Evolutionary conservation across 2,888 invertebrate genomes (phyloP).

Genomic region (Xanthia togata): DNA sequence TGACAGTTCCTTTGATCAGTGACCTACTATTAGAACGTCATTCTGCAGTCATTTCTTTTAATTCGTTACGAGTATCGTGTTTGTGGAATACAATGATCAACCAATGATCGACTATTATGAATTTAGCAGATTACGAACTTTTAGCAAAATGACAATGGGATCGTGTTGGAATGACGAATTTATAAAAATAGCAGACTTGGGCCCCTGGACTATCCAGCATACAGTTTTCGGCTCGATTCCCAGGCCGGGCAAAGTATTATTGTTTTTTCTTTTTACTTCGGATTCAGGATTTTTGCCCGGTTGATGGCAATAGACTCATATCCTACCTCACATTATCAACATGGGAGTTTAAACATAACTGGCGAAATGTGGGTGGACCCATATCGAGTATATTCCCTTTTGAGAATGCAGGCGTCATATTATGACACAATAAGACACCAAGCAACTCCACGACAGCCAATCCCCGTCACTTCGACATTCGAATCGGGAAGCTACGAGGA

Average conservation of each 20-base stretch:
- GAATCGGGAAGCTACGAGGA: slow-evolving; percentile 45
- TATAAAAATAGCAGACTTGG: too few species aligned
- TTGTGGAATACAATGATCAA: too few species aligned
- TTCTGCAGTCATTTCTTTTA: too few species aligned
- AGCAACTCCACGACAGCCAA: neutral
- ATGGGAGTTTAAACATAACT: neutral
- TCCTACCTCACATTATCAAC: neutral
- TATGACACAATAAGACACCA: neutral
- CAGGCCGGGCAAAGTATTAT: neutral
- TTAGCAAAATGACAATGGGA: too few species aligned
- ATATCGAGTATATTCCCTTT: neutral
- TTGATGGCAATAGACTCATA: neutral
- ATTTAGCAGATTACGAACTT: too few species aligned
- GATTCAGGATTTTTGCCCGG: neutral
- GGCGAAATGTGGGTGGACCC: neutral
- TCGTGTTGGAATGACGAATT: too few species aligned
- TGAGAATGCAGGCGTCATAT: neutral
- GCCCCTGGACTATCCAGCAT: too few species aligned
- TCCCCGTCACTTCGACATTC: slow-evolving; percentile 23
- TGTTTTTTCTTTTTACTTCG: neutral
- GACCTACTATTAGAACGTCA: too few species aligned
- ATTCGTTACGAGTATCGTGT: too few species aligned
- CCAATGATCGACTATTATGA: too few species aligned
- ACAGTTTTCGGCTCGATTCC: too few species aligned
- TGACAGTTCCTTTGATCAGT: too few species aligned